Evolutionary conservation across 2,113 vertebrate species (phyloP).

Genomic region (Platanista minor): DNA sequence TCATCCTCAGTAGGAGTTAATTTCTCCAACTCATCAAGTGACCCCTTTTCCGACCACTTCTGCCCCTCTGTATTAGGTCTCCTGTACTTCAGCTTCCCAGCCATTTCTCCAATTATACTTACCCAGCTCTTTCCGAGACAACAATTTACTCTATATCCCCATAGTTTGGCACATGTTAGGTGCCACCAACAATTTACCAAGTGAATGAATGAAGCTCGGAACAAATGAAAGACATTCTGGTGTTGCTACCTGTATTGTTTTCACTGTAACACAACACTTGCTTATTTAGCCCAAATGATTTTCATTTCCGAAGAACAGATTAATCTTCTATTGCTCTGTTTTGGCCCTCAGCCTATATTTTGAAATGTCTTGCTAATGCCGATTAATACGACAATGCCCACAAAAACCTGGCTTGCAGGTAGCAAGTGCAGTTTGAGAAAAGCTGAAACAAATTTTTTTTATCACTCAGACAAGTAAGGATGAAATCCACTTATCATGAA

Average conservation of each 20-base stretch:
- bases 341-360: neutral
- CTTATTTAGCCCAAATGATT: neutral
- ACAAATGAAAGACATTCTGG: neutral
- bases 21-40: neutral
- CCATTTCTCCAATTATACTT: neutral
- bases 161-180: neutral
- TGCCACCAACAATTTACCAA: neutral
- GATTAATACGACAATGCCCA: neutral
- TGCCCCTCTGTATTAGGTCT: neutral
- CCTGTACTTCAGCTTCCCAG: neutral
- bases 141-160: neutral
- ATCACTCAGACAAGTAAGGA: conserved; percentile 58
- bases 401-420: neutral
- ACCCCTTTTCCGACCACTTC: neutral
- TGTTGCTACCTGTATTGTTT: neutral
- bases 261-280: neutral
- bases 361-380: neutral
- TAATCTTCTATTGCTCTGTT: neutral
- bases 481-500: conserved; percentile 47
- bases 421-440: neutral
- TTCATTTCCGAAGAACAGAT: neutral
- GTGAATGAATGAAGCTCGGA: neutral
- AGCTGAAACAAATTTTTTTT: conserved; percentile 22
- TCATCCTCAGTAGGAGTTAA: neutral
- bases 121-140: neutral